Evolutionary conservation across 2,888 invertebrate species (phyloP).

Genomic region (Lasioglossum leucozonium): DNA sequence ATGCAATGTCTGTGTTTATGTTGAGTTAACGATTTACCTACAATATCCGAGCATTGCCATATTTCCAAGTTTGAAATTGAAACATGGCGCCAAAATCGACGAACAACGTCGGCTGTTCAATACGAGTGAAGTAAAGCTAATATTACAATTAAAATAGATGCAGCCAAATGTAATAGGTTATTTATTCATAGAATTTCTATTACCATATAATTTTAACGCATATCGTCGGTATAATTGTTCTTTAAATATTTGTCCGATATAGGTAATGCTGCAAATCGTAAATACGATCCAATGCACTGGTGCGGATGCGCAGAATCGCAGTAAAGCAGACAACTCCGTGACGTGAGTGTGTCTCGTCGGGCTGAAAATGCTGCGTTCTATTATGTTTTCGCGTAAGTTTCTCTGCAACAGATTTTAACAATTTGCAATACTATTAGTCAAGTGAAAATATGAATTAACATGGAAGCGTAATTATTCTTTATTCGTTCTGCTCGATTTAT

Average conservation of each 20-base stretch:
- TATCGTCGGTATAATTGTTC: neutral
- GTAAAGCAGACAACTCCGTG: slow-evolving; percentile 51
- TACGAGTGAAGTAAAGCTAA: neutral
- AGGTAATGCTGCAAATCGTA: neutral
- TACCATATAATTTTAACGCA: neutral
- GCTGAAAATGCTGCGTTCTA: slow-evolving; percentile 79
- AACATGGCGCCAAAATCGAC: neutral
- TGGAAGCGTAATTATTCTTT: neutral
- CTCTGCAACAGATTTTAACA: neutral
- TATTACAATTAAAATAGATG: neutral
- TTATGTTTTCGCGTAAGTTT: slow-evolving; percentile 79
- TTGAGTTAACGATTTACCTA: neutral
- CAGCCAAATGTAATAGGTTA: neutral
- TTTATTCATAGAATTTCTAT: neutral
- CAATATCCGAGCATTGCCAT: neutral
- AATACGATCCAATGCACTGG: slow-evolving; percentile 11
- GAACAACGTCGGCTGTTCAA: neutral
- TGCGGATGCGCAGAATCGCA: slow-evolving; percentile 50
- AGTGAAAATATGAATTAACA: neutral
- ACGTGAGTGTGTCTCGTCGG: slow-evolving; percentile 34
- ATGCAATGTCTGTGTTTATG: neutral
- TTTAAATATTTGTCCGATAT: neutral
- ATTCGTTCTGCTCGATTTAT: neutral
- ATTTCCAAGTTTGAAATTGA: neutral
- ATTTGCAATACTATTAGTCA: neutral